Evolutionary conservation across 2,797 vertebrate genomes (phyloP), one percentile per base, ranked within the genome.

Genomic region (Falco rusticolus): DNA sequence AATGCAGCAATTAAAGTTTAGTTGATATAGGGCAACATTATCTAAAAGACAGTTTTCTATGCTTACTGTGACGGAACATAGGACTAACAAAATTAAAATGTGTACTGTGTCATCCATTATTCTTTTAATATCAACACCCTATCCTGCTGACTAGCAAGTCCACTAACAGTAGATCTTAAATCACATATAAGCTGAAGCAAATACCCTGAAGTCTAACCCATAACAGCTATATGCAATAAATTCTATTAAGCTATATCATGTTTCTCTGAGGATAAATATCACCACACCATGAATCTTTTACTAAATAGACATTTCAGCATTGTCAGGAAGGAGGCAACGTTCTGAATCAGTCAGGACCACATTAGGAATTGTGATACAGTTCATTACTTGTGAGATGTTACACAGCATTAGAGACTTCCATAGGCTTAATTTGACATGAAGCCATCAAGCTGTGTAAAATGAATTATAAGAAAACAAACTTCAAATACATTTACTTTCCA

Each of bases 291-390:
- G 63, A 93, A 95, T 96, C 69, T 91, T 97, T 84, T 61, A 72
- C 82, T 90, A 94, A 97, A 91, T 84, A 93, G 50, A 45, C 69
- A 84, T 94, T 97, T 96, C 91, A 88, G 93, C 97, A 92, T 91
- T 95, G 71, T 81, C 78, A 84, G 72, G 64, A 94, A 95, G 91
- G 37, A 92, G 47, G 79, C 75, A 90, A 80, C 82, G 85, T 93
- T 89, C 86, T 71, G 88, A 94, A 90, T 94, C 77, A 94, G 47
- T 50, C 50, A 63, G 90, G 66, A 53, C 48, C 57, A 85, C 92
- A 87, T 94, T 94, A 98, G 82, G 84, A 95, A 93, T 78, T 95
- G 64, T 89, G 87, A 96, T 91, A 94, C 61, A 96, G 76, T 96
- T 72, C 79, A 74, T 95, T 95, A 90, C 57, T 94, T 54, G 34